Base-by-base conservation (phyloP, 2,888 invertebrate species). In the Apeira syringaria region DNA sequence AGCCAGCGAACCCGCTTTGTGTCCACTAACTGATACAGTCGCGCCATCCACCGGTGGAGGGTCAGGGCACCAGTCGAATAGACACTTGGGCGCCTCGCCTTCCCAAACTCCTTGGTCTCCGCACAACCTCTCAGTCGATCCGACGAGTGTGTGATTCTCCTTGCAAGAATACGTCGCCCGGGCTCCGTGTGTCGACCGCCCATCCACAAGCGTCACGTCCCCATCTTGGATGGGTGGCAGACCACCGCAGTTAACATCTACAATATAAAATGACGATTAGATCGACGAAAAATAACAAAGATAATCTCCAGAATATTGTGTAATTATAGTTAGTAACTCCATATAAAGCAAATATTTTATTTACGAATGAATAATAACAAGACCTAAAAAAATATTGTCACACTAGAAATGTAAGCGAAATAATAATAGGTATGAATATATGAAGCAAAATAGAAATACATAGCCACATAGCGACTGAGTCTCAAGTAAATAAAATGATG, bases 11-110 rank as follows among this genome's bases (percentile, higher is more conserved):
- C 96, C 96, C 2, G 95, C 94, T 48, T 95, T 92, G 56, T 93
- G 94, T 1, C 97, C 96, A 0, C 92, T 92, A 4, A 93, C 92
- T 0, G 89, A 78, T 0, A 97, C 94, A 0, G 92, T 81, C 1
- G 96, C 96, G 0, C 97, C 97, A 4, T 93, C 89, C 1, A 97
- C 94, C 18, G 91, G 90, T 0, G 94, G 94, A 0, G 97, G 96
- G 50, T 95, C 95, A 0, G 96, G 95, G 72, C 97, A 97, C 97
- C 97, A 94, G 80, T 96, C 94, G 69, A 95, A 96, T 31, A 96
- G 82, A 74, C 97, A 97, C 61, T 94, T 93, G 0, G 97, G 96
- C 4, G 94, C 91, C 39, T 93, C 92, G 0, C 95, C 95, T 28
- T 92, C 93, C 97, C 97, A 97, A 32, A 91, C 78, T 0, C 94